A percentile compares a stretch with the other conserved stretches of the same genome.
Evolutionary conservation across 2,797 vertebrate genomes (phyloP).

Genomic region (Chloroceryle amazona): DNA sequence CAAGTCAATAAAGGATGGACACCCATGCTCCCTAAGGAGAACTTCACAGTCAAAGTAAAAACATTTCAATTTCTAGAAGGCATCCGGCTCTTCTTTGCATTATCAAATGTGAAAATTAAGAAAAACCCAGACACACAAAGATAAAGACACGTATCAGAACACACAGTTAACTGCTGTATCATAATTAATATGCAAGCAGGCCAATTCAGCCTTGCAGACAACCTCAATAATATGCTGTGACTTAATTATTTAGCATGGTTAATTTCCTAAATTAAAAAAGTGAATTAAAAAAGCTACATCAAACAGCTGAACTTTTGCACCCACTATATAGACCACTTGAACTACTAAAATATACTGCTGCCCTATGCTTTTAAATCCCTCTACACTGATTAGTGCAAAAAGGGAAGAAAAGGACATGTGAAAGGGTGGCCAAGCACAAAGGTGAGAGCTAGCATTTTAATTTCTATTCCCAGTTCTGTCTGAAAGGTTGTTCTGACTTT

Average conservation of each 20-base stretch:
- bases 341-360: neutral
- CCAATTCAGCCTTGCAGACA: neutral
- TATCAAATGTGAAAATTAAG: neutral
- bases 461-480: neutral
- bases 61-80: neutral
- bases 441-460: neutral
- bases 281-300: neutral
- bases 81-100: neutral
- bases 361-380: neutral
- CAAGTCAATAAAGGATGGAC: neutral
- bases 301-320: neutral
- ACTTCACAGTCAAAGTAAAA: neutral
- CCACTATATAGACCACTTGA: neutral
- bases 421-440: neutral
- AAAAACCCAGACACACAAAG: neutral
- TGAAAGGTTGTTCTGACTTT: neutral
- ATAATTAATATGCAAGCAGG: accelerated
- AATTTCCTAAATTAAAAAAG: neutral
- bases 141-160: neutral
- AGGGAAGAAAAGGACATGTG: accelerated
- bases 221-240: neutral
- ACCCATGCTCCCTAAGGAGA: neutral
- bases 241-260: neutral
- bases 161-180: neutral
- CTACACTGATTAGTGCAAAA: neutral